These are phyloP conservation scores for Larimichthys crocea DNA, from an alignment of 2,113 vertebrate species.

Conservation along the genomic window DNA sequence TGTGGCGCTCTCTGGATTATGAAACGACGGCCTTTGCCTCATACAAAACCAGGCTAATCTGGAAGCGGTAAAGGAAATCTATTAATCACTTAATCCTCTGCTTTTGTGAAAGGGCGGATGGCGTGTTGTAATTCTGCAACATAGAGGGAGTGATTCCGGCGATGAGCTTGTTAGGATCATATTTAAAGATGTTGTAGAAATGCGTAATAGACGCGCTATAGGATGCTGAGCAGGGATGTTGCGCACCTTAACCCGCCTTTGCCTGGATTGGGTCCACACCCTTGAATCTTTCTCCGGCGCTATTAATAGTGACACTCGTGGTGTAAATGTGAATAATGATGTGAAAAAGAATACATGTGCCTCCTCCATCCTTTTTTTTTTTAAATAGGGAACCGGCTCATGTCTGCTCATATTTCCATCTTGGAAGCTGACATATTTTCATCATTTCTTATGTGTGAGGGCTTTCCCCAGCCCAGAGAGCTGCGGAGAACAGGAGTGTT, in stretches of 20 bases:
- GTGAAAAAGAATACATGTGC: too few species aligned
- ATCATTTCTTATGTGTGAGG: background rate
- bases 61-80: slow-evolving; percentile 51
- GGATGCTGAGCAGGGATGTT: slow-evolving; percentile 30
- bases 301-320: background rate
- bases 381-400: too few species aligned
- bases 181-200: background rate
- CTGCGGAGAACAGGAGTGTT: slow-evolving; percentile 66
- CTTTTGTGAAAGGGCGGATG: slow-evolving; percentile 2
- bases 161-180: background rate
- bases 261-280: slow-evolving; percentile 42
- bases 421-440: background rate
- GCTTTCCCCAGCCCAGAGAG: background rate
- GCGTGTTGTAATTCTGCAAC: background rate
- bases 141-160: background rate
- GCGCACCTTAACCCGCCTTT: slow-evolving; percentile 36
- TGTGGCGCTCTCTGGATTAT: slow-evolving; percentile 40
- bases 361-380: too few species aligned
- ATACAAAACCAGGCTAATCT: slow-evolving; percentile 61
- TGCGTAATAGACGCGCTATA: background rate
- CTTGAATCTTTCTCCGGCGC: background rate
- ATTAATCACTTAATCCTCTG: slow-evolving; percentile 67
- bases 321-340: background rate
- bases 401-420: background rate
- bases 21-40: slow-evolving; percentile 50